phyloP scores from a whole-genome alignment of 2,797 vertebrate genomes.

The Lepilemur septentrionalis region DNA sequence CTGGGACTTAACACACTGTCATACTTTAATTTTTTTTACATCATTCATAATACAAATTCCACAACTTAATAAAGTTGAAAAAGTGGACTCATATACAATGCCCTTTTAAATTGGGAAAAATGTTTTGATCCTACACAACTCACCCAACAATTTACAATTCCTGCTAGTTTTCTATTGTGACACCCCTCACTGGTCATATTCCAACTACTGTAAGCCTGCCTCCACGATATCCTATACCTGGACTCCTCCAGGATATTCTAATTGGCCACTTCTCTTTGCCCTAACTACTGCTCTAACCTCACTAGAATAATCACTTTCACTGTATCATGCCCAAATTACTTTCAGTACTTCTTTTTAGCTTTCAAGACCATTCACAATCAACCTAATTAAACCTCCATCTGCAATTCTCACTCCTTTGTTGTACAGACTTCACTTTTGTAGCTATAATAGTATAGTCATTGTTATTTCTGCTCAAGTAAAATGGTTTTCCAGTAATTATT shows the following conservation, averaged over 20 bases:
- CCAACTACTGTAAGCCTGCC: neutral
- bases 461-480: neutral
- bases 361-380: neutral
- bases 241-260: neutral
- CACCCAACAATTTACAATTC: neutral
- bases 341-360: neutral
- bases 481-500: neutral
- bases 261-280: neutral
- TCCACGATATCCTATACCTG: neutral
- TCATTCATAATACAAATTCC: neutral
- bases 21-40: conserved; percentile 42
- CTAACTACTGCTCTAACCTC: neutral
- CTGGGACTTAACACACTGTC: neutral
- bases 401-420: neutral
- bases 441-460: neutral
- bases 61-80: conserved; percentile 39
- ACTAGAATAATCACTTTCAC: neutral
- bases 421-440: neutral
- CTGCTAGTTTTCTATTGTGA: neutral
- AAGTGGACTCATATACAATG: neutral
- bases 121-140: neutral
- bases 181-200: neutral
- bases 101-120: neutral
- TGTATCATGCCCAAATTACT: neutral
- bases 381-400: neutral